Conservation (phyloP, 2,888 invertebrate species). For the Dynastes maya region DNA sequence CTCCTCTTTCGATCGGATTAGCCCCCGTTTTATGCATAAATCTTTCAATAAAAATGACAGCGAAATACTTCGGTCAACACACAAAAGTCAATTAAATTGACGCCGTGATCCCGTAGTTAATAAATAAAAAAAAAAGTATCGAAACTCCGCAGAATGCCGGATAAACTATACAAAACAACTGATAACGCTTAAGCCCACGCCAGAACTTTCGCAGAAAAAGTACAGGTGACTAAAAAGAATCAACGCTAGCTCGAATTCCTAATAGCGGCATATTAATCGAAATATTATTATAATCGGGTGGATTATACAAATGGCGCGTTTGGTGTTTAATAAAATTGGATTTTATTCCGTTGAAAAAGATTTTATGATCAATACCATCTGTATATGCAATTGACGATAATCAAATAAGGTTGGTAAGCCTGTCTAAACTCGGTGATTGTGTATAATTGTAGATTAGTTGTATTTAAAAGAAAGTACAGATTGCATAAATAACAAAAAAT, state of each 20-base stretch:
- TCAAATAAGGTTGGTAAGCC: no score
- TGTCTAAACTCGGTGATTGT: no score
- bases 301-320: slow-evolving; percentile 22
- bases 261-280: background rate
- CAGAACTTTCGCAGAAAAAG: slow-evolving; percentile 27
- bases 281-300: slow-evolving; percentile 19
- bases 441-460: no score
- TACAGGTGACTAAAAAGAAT: slow-evolving; percentile 14
- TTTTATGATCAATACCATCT: background rate
- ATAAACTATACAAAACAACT: slow-evolving; percentile 8
- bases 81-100: slow-evolving; percentile 41
- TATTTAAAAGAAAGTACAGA: no score
- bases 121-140: slow-evolving; percentile 36
- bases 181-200: slow-evolving; percentile 21
- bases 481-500: no score
- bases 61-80: slow-evolving; percentile 31
- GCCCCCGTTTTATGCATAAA: slow-evolving; percentile 15
- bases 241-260: background rate
- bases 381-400: background rate
- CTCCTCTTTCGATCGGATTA: slow-evolving; percentile 10
- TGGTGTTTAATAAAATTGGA: slow-evolving; percentile 1
- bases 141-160: slow-evolving; percentile 2
- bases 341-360: background rate
- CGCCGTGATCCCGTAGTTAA: slow-evolving; percentile 33
- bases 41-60: slow-evolving; percentile 32